Percentiles rank a stretch among this genome's conserved stretches.
Conservation (phyloP, 2,888 invertebrate genomes). For the Lycophotia porphyrea region DNA sequence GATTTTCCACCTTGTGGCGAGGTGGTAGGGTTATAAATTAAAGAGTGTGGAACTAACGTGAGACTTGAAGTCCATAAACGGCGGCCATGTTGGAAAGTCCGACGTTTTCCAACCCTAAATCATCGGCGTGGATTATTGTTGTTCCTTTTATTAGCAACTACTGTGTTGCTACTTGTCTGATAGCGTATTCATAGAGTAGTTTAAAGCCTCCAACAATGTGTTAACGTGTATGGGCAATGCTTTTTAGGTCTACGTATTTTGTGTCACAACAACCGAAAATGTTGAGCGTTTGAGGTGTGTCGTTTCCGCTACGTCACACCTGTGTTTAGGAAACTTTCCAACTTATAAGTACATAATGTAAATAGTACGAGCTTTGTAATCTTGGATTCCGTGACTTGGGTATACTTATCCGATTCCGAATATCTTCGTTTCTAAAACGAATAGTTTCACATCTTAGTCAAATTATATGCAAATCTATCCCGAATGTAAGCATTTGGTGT, state of each 20-base stretch:
- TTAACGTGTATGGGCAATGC: slow-evolving; percentile 1
- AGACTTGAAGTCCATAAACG: slow-evolving; percentile 66
- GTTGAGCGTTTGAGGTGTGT: slow-evolving; percentile 53
- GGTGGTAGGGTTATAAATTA: slow-evolving; percentile 59
- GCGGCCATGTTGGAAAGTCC: slow-evolving; percentile 72
- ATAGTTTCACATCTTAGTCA: too few species aligned
- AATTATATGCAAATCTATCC: too few species aligned
- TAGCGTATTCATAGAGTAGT: slow-evolving; percentile 64
- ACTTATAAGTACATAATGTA: slow-evolving; percentile 51
- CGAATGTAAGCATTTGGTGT: too few species aligned
- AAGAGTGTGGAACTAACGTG: slow-evolving; percentile 38
- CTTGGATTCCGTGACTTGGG: slow-evolving; percentile 32
- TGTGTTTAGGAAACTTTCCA: slow-evolving; percentile 56
- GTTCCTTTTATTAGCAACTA: slow-evolving; percentile 75
- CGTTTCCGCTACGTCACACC: slow-evolving; percentile 55
- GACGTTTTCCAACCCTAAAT: slow-evolving; percentile 76
- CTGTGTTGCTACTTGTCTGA: slow-evolving; percentile 70
- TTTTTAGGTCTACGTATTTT: slow-evolving; percentile 49
- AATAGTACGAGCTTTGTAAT: slow-evolving; percentile 47
- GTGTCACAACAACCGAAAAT: slow-evolving; percentile 54
- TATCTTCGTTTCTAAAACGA: neutral
- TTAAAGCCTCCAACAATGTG: slow-evolving; percentile 56
- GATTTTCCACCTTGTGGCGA: slow-evolving; percentile 61
- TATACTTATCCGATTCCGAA: slow-evolving; percentile 8
- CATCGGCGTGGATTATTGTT: slow-evolving; percentile 73